Evolutionary conservation across 2,113 vertebrate species (phyloP).

Genomic region (Tamias sibiricus): DNA sequence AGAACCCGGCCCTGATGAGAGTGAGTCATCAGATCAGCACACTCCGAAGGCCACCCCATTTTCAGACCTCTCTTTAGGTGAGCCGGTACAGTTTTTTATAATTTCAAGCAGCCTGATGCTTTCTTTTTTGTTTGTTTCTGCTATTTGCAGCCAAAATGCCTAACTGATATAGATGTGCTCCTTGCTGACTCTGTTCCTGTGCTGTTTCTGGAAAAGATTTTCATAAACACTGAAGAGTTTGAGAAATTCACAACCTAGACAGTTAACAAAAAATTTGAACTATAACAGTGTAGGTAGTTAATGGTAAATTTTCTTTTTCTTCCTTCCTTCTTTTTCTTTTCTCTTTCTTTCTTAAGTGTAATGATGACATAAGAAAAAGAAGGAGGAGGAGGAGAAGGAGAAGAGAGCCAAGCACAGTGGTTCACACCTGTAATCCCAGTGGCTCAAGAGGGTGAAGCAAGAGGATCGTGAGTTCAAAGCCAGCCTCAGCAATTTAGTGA

Average conservation of each 20-base stretch:
- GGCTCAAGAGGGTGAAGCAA: too few species aligned
- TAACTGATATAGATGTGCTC: neutral
- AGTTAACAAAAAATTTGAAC: neutral
- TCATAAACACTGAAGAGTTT: constrained; percentile 22
- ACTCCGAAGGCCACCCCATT: neutral
- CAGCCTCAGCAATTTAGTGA: too few species aligned
- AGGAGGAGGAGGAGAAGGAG: too few species aligned
- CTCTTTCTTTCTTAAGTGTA: neutral
- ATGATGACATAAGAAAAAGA: neutral
- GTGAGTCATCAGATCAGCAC: neutral
- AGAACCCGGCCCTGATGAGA: neutral
- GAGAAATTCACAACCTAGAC: neutral
- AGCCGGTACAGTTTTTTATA: neutral
- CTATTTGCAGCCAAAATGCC: constrained; percentile 10
- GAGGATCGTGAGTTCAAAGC: too few species aligned
- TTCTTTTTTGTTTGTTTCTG: constrained; percentile 21
- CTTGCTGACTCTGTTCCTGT: neutral
- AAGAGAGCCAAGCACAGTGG: too few species aligned
- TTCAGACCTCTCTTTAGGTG: neutral
- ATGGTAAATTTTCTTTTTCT: neutral
- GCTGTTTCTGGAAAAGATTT: neutral
- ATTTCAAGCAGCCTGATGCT: neutral
- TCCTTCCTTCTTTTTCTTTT: neutral
- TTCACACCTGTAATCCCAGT: too few species aligned
- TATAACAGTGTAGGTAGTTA: neutral